Evolutionary conservation across 2,797 vertebrate genomes (phyloP).

Genomic region (Eupleurogrammus muticus): DNA sequence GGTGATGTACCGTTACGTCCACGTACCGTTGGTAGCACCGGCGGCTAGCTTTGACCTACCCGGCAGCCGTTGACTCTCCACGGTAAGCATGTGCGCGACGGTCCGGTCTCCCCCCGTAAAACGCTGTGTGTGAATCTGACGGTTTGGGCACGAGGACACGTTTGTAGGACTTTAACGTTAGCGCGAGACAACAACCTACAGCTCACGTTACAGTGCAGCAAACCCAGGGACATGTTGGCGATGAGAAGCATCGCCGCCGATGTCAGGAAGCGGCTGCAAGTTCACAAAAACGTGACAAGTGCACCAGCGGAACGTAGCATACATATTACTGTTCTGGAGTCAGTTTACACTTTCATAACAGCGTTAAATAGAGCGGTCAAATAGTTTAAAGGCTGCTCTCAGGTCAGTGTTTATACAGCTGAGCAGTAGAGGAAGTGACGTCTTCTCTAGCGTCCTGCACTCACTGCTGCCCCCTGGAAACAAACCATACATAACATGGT

Average conservation of each 20-base stretch:
- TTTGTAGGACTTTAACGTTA: conserved; percentile 13
- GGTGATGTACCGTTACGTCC: neutral
- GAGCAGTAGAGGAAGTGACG: conserved; percentile 32
- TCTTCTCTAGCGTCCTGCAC: conserved; percentile 15
- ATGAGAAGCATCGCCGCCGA: conserved; percentile 17
- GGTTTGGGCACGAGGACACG: neutral
- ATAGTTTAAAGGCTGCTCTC: conserved; percentile 14
- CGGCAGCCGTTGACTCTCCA: conserved; percentile 28
- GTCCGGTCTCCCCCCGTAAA: conserved; percentile 13
- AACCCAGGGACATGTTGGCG: conserved; percentile 51
- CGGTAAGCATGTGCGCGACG: conserved; percentile 13
- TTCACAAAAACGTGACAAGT: conserved; percentile 35
- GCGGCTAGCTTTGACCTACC: conserved; percentile 72
- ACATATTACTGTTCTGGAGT: conserved; percentile 21
- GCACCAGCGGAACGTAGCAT: accelerated
- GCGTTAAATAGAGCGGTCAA: accelerated
- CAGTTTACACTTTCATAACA: accelerated
- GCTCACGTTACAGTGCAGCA: conserved; percentile 31
- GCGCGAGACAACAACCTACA: conserved; percentile 47
- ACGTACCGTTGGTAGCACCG: neutral
- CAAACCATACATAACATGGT: too few relatives aligned
- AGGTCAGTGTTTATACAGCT: accelerated
- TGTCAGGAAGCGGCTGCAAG: conserved; percentile 40
- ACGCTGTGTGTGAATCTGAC: conserved; percentile 30
- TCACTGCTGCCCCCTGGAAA: conserved; percentile 30